Conservation (phyloP, 2,888 invertebrate genomes). For the Stegophylla sp. region DNA sequence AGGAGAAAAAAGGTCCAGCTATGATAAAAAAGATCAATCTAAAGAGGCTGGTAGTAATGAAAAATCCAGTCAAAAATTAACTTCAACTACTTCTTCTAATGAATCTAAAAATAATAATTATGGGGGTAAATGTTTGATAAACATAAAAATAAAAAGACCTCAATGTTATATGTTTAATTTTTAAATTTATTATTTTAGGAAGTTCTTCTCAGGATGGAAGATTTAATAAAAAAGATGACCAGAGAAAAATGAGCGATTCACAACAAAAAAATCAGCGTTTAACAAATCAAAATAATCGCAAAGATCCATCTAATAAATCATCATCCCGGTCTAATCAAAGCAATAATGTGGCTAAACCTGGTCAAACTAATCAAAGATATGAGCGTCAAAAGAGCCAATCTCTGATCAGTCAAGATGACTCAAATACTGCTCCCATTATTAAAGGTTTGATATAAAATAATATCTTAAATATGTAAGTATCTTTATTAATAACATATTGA, state of each 20-base stretch:
- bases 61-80: constrained; percentile 38
- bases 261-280: constrained; percentile 49
- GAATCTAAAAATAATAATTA: constrained; percentile 47
- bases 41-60: constrained; percentile 43
- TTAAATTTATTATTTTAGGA: constrained; percentile 13
- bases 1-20: constrained; percentile 48
- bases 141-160: neutral
- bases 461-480: neutral
- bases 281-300: constrained; percentile 47
- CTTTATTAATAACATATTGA: neutral
- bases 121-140: constrained; percentile 26
- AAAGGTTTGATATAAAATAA: constrained; percentile 38
- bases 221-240: constrained; percentile 51
- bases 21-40: constrained; percentile 48
- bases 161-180: neutral
- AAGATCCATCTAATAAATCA: constrained; percentile 32
- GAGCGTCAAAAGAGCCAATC: constrained; percentile 52
- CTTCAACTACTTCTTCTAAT: constrained; percentile 25
- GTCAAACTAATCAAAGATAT: constrained; percentile 46
- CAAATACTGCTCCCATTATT: constrained; percentile 31
- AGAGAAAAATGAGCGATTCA: constrained; percentile 24
- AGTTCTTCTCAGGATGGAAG: constrained; percentile 46
- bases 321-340: constrained; percentile 33
- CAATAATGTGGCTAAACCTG: constrained; percentile 34
- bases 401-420: constrained; percentile 40